A percentile compares a stretch with the other conserved stretches of the same genome.
These are phyloP conservation scores for Hydrozoanthus tunicans DNA, from an alignment of 64 coral and sea anemone species.

Conservation along the genomic window DNA sequence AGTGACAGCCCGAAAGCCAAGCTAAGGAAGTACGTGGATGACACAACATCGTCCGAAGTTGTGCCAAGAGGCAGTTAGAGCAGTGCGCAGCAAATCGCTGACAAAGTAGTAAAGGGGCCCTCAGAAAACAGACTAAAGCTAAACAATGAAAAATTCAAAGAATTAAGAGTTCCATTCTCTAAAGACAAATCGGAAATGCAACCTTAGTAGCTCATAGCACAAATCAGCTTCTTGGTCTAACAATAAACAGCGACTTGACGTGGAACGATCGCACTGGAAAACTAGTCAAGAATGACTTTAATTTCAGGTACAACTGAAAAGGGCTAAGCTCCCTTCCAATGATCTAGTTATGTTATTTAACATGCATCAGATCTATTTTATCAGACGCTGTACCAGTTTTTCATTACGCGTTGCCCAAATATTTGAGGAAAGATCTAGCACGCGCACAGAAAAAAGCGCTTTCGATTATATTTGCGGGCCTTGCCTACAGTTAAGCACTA, in stretches of 20 bases:
- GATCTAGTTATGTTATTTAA: slow-evolving; percentile 1
- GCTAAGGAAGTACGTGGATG: slow-evolving; percentile 44
- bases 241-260: too few species aligned
- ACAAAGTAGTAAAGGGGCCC: slow-evolving; percentile 35
- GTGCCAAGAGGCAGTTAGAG: background rate
- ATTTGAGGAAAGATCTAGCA: background rate
- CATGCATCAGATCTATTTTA: background rate
- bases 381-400: slow-evolving; percentile 15
- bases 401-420: slow-evolving; percentile 14
- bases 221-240: background rate
- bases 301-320: slow-evolving; percentile 13
- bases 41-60: slow-evolving; percentile 19
- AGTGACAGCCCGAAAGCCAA: background rate
- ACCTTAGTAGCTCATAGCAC: background rate
- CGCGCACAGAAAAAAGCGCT: background rate
- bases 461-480: too few species aligned
- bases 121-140: slow-evolving; percentile 35
- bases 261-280: background rate
- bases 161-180: slow-evolving; percentile 50
- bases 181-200: background rate
- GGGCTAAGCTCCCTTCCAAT: background rate
- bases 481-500: too few species aligned
- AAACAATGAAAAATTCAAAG: background rate
- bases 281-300: slow-evolving; percentile 14
- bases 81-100: background rate